Conservation (phyloP, 2,888 invertebrate species). For the Napeogenes sylphis region DNA sequence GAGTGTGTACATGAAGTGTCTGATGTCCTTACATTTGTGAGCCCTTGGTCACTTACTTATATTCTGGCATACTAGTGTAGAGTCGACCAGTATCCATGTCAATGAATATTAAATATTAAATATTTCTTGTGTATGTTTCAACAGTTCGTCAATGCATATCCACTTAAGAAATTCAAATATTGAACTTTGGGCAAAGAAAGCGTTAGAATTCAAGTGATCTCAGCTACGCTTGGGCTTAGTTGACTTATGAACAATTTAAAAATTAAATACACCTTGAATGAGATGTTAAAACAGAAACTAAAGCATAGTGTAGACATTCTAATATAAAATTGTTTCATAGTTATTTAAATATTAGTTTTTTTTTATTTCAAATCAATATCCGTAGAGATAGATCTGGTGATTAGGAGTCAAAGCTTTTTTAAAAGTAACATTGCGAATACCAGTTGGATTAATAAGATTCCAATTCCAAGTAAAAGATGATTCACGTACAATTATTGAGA, state of each 20-base stretch:
- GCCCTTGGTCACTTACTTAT: constrained; percentile 35
- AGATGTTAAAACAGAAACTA: constrained; percentile 61
- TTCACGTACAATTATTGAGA: too few species aligned
- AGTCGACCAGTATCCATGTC: constrained; percentile 47
- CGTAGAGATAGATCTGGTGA: too few species aligned
- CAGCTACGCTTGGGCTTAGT: constrained; percentile 63
- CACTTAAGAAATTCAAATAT: constrained; percentile 77
- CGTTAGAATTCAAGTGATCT: constrained; percentile 78
- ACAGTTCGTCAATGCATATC: constrained; percentile 71
- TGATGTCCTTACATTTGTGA: constrained; percentile 53
- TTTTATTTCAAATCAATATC: constrained; percentile 3
- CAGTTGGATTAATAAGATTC: too few species aligned
- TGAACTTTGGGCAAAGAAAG: constrained; percentile 75
- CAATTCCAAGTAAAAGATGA: too few species aligned
- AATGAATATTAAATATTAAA: constrained; percentile 73
- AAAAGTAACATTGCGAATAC: too few species aligned
- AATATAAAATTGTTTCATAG: constrained; percentile 11
- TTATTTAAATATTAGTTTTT: constrained; percentile 7
- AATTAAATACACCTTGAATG: constrained; percentile 72
- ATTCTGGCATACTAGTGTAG: constrained; percentile 47
- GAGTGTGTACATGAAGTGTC: constrained; percentile 53
- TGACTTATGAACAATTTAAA: constrained; percentile 74
- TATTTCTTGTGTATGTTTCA: constrained; percentile 63
- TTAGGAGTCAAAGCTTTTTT: too few species aligned
- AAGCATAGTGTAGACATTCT: constrained; percentile 48